phyloP scores from a whole-genome alignment of 1,140 invertebrate species.

The Micrasema minimum region DNA sequence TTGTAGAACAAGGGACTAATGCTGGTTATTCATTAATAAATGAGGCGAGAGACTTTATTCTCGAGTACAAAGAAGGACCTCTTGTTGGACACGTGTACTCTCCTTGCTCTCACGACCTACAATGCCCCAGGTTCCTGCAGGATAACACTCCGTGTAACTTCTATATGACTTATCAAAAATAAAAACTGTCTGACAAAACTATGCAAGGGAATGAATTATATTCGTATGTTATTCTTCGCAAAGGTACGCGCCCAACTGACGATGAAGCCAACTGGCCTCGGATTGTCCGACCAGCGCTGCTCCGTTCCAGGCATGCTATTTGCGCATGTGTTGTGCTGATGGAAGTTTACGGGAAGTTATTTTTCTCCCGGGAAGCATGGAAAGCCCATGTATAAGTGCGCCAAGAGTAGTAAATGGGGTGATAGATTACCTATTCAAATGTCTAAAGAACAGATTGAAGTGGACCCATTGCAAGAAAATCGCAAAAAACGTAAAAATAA shows the following conservation, averaged over 20 bases:
- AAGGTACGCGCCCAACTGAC: conserved; percentile 71
- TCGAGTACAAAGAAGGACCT: conserved; percentile 63
- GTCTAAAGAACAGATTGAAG: conserved; percentile 6
- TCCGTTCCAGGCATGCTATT: conserved; percentile 75
- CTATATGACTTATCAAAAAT: conserved; percentile 70
- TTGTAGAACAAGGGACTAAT: conserved; percentile 86
- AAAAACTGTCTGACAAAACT: conserved; percentile 65
- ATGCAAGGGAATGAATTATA: conserved; percentile 68
- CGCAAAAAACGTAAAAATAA: too few species aligned
- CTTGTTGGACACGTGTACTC: conserved; percentile 75
- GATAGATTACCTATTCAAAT: conserved; percentile 74
- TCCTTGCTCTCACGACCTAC: conserved; percentile 85
- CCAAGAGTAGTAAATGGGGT: conserved; percentile 77
- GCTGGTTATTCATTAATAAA: conserved; percentile 82
- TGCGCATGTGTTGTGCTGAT: conserved; percentile 80
- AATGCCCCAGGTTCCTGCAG: conserved; percentile 76
- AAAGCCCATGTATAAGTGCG: conserved; percentile 75
- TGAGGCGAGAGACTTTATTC: conserved; percentile 80
- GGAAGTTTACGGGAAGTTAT: conserved; percentile 82
- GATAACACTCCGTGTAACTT: conserved; percentile 84
- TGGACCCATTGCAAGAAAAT: not conserved
- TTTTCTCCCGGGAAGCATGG: conserved; percentile 80
- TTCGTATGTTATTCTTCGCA: conserved; percentile 83
- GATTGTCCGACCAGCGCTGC: conserved; percentile 75
- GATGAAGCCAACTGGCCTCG: conserved; percentile 76